phyloP scores from a whole-genome alignment of 1,140 invertebrate genomes.

The Mya arenaria region DNA sequence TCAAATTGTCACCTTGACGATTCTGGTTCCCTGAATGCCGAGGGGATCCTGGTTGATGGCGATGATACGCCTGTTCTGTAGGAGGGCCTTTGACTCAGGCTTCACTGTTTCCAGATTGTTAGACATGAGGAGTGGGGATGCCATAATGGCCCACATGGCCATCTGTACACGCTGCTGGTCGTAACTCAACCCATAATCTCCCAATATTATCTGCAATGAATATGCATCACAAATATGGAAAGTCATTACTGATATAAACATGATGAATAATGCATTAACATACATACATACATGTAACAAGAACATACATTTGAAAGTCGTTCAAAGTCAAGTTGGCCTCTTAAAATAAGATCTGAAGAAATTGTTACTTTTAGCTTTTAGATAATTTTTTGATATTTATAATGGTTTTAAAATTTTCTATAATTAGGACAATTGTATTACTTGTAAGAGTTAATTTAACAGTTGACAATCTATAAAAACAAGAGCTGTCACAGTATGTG shows the following conservation, averaged over 20 bases:
- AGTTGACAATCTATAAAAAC: no score
- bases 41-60: slow-evolving; percentile 98
- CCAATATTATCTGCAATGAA: slow-evolving; percentile 91
- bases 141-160: slow-evolving; percentile 98
- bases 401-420: no score
- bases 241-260: no score
- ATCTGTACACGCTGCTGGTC: slow-evolving; percentile 98
- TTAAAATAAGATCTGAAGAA: no score
- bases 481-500: no score
- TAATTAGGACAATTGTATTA: no score
- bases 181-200: slow-evolving; percentile 97
- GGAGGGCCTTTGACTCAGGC: slow-evolving; percentile 94
- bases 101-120: slow-evolving; percentile 95
- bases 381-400: no score
- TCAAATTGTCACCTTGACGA: background rate
- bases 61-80: slow-evolving; percentile 97
- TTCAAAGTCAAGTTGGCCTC: background rate
- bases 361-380: no score
- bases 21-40: slow-evolving; percentile 88
- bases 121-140: slow-evolving; percentile 97
- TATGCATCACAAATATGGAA: background rate
- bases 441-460: no score
- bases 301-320: background rate
- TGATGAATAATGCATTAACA: no score
- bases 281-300: no score